Evolutionary conservation across 2,888 invertebrate genomes (phyloP).

Genomic region (Ectemnius cavifrons): DNA sequence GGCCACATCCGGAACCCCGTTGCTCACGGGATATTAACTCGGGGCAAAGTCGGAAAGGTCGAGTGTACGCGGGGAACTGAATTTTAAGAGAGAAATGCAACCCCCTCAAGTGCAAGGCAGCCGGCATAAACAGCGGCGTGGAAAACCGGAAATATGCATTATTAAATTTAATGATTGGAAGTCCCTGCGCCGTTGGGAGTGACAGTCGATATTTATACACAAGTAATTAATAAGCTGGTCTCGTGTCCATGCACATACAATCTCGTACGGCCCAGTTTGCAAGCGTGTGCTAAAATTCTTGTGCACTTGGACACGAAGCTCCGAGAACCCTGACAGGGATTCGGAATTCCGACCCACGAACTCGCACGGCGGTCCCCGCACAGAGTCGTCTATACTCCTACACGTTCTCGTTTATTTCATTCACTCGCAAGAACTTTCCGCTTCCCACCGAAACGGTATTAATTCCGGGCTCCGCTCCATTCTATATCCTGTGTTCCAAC

Average conservation of each 20-base stretch:
- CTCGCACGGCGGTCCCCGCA: background rate
- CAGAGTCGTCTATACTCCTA: constrained; percentile 15
- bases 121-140: too few relatives aligned
- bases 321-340: too few relatives aligned
- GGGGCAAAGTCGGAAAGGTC: constrained; percentile 13
- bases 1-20: constrained; percentile 51
- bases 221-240: too few relatives aligned
- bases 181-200: too few relatives aligned
- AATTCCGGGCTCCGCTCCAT: constrained; percentile 23
- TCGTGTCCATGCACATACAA: too few relatives aligned
- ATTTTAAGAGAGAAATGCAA: background rate
- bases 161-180: too few relatives aligned
- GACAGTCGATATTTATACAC: too few relatives aligned
- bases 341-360: too few relatives aligned
- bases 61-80: constrained; percentile 3
- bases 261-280: too few relatives aligned
- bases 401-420: constrained; percentile 21
- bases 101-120: constrained; percentile 10
- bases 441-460: constrained; percentile 18
- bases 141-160: too few relatives aligned
- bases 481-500: constrained; percentile 23
- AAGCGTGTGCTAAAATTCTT: too few relatives aligned
- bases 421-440: constrained; percentile 3
- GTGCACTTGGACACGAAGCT: too few relatives aligned
- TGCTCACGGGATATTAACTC: constrained; percentile 17